Conservation (phyloP, 2,113 vertebrate species). For the Saccopteryx leptura region DNA sequence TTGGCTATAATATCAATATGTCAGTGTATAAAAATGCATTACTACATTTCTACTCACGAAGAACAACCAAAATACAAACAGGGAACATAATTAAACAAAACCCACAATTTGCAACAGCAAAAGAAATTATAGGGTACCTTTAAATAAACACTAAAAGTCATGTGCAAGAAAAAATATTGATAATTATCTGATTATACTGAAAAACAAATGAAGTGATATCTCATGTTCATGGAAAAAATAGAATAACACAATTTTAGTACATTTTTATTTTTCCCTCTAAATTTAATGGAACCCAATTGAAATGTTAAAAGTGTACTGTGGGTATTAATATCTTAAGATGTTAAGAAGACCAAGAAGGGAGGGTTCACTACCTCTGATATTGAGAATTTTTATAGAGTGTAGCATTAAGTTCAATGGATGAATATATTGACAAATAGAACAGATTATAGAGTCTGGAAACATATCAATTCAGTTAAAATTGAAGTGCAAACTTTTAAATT, state of each 20-base stretch:
- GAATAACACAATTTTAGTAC: not conserved
- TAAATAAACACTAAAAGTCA: not conserved
- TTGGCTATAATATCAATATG: not conserved
- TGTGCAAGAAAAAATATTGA: not conserved
- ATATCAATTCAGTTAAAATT: not conserved
- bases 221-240: not conserved
- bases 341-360: not conserved
- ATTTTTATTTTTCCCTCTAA: not conserved
- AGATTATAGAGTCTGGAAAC: not conserved
- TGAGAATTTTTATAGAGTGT: not conserved
- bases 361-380: not conserved
- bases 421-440: not conserved
- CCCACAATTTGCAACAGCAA: not conserved
- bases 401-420: not conserved
- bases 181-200: slow-evolving; percentile 12
- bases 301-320: not conserved
- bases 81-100: not conserved
- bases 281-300: not conserved
- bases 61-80: not conserved
- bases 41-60: not conserved
- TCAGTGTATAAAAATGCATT: not conserved
- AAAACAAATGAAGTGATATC: not conserved
- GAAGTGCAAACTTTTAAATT: not conserved
- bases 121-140: not conserved
- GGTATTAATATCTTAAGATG: not conserved